Percentiles rank a stretch among this genome's conserved stretches.
Conservation (phyloP, 2,888 invertebrate genomes). For the Aethes cnicana region DNA sequence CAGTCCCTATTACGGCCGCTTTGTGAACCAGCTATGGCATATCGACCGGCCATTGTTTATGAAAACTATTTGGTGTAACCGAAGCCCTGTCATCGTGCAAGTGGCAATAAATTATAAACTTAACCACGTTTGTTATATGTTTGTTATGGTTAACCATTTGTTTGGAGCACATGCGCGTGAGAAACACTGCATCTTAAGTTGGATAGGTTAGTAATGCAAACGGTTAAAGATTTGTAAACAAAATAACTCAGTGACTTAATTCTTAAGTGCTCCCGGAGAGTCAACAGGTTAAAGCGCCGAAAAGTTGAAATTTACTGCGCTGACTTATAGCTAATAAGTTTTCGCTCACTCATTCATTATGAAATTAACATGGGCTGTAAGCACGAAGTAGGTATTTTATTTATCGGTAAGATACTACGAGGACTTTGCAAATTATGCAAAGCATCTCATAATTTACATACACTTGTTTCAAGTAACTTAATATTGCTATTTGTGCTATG, state of each 20-base stretch:
- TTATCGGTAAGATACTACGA: no score
- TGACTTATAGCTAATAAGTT: no score
- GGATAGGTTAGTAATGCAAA: slow-evolving; percentile 42
- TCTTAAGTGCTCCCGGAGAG: slow-evolving; percentile 3
- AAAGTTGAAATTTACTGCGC: background rate
- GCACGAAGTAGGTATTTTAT: no score
- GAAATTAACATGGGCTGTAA: no score
- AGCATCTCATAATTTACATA: no score
- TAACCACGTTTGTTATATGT: slow-evolving; percentile 75
- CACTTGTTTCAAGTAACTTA: no score
- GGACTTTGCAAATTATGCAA: no score
- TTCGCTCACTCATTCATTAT: no score
- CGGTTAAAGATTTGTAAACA: slow-evolving; percentile 23
- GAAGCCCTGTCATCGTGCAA: slow-evolving; percentile 64
- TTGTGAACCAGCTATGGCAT: slow-evolving; percentile 25
- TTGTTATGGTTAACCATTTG: slow-evolving; percentile 71
- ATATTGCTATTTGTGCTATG: no score
- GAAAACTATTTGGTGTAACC: slow-evolving; percentile 54
- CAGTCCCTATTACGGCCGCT: slow-evolving; percentile 43
- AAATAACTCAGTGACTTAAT: slow-evolving; percentile 17
- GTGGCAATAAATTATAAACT: slow-evolving; percentile 77
- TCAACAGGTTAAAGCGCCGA: slow-evolving; percentile 3
- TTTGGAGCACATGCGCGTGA: slow-evolving; percentile 65
- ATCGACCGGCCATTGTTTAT: slow-evolving; percentile 58
- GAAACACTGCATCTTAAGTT: slow-evolving; percentile 61